Conservation (phyloP, 53 echinoderm and acorn worm species). For the Stichopus horrens region DNA sequence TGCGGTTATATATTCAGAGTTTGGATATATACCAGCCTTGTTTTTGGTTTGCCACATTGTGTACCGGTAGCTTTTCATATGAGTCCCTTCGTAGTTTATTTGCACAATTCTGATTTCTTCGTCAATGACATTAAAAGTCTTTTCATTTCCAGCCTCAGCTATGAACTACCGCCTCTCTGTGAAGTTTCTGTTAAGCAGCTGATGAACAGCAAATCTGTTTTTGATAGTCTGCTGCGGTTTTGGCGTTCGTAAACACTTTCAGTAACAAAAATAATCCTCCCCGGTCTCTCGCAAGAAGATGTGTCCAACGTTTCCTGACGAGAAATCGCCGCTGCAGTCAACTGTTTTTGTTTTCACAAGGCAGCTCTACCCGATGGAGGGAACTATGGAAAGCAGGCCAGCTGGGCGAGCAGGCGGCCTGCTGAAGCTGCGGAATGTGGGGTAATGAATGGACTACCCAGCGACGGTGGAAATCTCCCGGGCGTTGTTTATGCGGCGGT, state of each 20-base stretch:
- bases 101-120: no score
- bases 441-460: background rate
- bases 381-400: background rate
- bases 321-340: background rate
- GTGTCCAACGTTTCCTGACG: background rate
- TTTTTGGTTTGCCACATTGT: no score
- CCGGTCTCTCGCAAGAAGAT: background rate
- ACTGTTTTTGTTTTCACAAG: conserved; percentile 9
- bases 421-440: conserved; percentile 8
- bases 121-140: no score
- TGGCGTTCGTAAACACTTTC: conserved; percentile 12
- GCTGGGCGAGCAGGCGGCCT: background rate
- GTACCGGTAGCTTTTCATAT: no score
- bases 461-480: background rate
- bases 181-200: background rate
- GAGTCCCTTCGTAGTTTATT: no score
- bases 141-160: no score
- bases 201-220: background rate
- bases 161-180: background rate
- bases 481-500: background rate
- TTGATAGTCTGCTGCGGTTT: background rate
- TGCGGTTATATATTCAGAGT: no score
- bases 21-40: no score
- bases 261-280: conserved; percentile 27
- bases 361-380: no score